A percentile compares a stretch with the other conserved stretches of the same genome.
phyloP scores from a whole-genome alignment of 2,888 invertebrate genomes.

The Nomada fucata region DNA sequence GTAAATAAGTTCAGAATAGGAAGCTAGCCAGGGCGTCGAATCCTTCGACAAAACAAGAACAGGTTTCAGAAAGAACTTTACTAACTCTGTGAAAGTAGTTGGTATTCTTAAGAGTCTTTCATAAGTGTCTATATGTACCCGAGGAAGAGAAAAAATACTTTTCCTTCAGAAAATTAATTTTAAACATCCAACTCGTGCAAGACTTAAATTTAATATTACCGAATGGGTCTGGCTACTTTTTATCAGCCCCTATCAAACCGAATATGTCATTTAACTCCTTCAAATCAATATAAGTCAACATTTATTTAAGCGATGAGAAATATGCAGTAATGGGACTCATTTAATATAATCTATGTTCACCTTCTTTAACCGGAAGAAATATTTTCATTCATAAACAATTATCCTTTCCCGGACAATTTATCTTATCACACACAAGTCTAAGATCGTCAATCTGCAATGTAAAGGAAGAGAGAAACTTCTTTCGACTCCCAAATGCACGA shows the following conservation, averaged over 20 bases:
- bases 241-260: too few species aligned
- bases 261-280: background rate
- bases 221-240: background rate
- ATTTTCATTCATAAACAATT: too few species aligned
- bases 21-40: constrained; percentile 60
- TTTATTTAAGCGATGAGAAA: background rate
- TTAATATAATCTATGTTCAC: too few species aligned
- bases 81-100: constrained; percentile 53
- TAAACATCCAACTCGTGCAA: too few species aligned
- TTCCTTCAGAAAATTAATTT: constrained; percentile 16
- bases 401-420: too few species aligned
- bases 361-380: too few species aligned
- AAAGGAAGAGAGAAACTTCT: background rate
- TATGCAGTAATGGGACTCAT: too few species aligned
- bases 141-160: constrained; percentile 19
- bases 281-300: background rate
- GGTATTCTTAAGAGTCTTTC: constrained; percentile 31
- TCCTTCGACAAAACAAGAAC: constrained; percentile 70
- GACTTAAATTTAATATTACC: background rate
- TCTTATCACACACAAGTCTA: too few species aligned
- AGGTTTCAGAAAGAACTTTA: constrained; percentile 66
- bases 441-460: background rate
- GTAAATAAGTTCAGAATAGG: constrained; percentile 68
- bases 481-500: background rate
- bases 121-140: constrained; percentile 11